Percentiles rank a stretch among this genome's conserved stretches.
These are phyloP conservation scores for Temnothorax unifasciatus DNA, from an alignment of 2,888 invertebrate species.

Conservation along the genomic window DNA sequence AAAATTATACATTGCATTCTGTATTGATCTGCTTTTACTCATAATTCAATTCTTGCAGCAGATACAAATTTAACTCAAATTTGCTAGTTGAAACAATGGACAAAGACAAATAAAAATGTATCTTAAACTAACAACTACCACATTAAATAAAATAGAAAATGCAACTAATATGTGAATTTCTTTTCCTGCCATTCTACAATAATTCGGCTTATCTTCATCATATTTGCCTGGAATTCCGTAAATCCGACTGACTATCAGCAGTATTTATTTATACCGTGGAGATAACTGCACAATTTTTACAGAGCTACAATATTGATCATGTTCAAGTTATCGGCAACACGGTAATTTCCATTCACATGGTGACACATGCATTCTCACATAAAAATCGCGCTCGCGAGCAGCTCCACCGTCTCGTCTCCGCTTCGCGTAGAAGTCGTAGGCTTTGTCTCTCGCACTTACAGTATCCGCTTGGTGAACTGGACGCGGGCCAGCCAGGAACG, in stretches of 20 bases:
- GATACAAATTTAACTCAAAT: background rate
- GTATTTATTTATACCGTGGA: background rate
- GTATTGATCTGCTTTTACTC: background rate
- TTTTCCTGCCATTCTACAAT: background rate
- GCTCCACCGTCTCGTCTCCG: background rate
- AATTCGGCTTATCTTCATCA: background rate
- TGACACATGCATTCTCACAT: background rate
- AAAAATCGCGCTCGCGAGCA: background rate
- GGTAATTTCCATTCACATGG: background rate
- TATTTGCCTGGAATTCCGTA: background rate
- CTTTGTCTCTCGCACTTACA: conserved; percentile 89
- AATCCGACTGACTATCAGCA: background rate
- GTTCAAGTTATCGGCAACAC: background rate
- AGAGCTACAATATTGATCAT: background rate
- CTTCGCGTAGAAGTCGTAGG: background rate
- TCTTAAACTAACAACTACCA: background rate
- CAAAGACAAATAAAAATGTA: background rate
- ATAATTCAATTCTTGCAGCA: conserved; percentile 4
- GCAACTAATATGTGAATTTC: background rate
- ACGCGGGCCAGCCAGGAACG: conserved; percentile 92
- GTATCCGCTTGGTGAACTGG: conserved; percentile 89
- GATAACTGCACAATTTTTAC: conserved; percentile 8
- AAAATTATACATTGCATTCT: background rate
- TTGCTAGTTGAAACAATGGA: background rate
- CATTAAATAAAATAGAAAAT: background rate